phyloP scores from a whole-genome alignment of 2,888 invertebrate species.

The Lasioglossum vierecki region DNA sequence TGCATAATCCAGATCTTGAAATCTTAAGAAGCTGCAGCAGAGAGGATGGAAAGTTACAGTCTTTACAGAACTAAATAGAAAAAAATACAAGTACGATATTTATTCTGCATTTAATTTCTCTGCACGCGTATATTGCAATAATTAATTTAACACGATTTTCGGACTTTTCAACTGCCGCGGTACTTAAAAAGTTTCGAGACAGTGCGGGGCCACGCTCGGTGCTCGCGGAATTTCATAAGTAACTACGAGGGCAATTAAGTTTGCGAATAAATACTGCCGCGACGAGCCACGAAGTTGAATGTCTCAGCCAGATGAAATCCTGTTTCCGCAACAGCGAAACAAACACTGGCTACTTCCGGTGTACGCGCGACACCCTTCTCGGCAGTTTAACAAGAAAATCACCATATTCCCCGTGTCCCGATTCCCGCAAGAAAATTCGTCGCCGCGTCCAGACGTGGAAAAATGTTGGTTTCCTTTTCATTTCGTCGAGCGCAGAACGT shows the following conservation, averaged over 20 bases:
- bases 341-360: slow-evolving; percentile 16
- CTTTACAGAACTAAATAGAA: not conserved
- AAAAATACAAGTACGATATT: not conserved
- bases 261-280: slow-evolving; percentile 38
- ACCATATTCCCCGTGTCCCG: not conserved
- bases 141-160: not conserved
- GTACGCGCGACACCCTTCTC: not conserved
- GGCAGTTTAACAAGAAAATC: not conserved
- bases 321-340: slow-evolving; percentile 34
- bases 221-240: slow-evolving; percentile 31
- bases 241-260: slow-evolving; percentile 48
- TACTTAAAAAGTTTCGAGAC: not conserved
- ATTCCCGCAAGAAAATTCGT: not conserved
- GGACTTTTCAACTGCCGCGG: not conserved
- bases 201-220: not conserved
- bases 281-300: slow-evolving; percentile 4
- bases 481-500: not conserved
- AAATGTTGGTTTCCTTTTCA: not conserved
- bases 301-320: slow-evolving; percentile 9
- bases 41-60: not conserved
- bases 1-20: too few species aligned
- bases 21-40: not conserved
- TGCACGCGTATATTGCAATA: not conserved
- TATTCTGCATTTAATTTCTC: not conserved
- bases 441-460: not conserved